Percentiles rank a stretch among this genome's conserved stretches.
phyloP scores from a whole-genome alignment of 2,888 invertebrate genomes.

The Microdon myrmicae region DNA sequence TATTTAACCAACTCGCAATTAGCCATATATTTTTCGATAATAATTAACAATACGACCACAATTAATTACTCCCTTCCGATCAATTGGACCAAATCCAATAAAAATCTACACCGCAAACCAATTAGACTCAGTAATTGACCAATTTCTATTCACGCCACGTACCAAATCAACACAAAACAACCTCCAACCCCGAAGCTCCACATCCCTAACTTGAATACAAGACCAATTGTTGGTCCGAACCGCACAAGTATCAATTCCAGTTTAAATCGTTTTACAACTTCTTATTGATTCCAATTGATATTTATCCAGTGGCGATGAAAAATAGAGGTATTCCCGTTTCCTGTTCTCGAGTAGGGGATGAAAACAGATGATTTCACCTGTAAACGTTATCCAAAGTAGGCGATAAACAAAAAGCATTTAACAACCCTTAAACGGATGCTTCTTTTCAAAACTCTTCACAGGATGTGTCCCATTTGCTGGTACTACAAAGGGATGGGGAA shows the following conservation, averaged over 20 bases:
- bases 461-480: constrained; percentile 46
- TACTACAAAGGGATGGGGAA: constrained; percentile 10
- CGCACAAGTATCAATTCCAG: constrained; percentile 38
- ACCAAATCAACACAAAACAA: constrained; percentile 37
- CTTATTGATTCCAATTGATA: constrained; percentile 52
- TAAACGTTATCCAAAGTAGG: constrained; percentile 36
- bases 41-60: constrained; percentile 49
- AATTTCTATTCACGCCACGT: constrained; percentile 48
- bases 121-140: constrained; percentile 49
- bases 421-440: constrained; percentile 37
- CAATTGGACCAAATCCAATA: constrained; percentile 37
- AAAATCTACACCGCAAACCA: constrained; percentile 47
- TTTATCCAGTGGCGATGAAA: constrained; percentile 51
- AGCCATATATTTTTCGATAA: constrained; percentile 43
- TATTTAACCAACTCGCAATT: no score
- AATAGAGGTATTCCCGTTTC: constrained; percentile 37
- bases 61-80: constrained; percentile 39
- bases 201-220: constrained; percentile 4
- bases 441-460: constrained; percentile 21
- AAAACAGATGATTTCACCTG: constrained; percentile 51
- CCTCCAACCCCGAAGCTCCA: constrained; percentile 1
- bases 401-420: constrained; percentile 36
- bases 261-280: constrained; percentile 52
- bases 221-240: constrained; percentile 37
- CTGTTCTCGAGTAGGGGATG: constrained; percentile 5